These are phyloP conservation scores for Apostichopus leukothele DNA, from an alignment of 53 echinoderm and acorn worm genomes.

Conservation along the genomic window DNA sequence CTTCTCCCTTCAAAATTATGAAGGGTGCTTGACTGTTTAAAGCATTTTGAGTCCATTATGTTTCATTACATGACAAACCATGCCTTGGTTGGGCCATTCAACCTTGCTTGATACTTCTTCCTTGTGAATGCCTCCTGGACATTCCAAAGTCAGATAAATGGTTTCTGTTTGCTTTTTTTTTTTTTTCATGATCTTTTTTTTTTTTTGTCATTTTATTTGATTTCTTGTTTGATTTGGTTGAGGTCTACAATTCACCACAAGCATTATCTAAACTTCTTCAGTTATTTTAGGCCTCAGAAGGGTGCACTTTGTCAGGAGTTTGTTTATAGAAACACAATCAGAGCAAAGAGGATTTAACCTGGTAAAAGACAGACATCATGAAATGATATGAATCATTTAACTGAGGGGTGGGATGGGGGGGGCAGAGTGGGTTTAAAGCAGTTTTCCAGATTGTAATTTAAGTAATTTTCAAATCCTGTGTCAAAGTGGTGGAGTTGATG, in stretches of 20 bases:
- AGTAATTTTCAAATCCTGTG: no score
- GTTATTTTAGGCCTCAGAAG: neutral
- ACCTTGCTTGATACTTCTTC: neutral
- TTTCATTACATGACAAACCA: no score
- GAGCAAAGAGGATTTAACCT: neutral
- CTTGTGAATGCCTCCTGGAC: neutral
- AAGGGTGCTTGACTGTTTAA: no score
- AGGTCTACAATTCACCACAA: neutral
- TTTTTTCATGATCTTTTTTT: neutral
- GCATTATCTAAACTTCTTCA: neutral
- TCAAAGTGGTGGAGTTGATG: no score
- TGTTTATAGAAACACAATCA: neutral
- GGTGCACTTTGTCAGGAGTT: neutral
- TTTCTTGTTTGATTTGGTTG: neutral
- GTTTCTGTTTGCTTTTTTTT: neutral
- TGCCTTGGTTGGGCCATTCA: neutral
- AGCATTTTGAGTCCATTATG: no score
- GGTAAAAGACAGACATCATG: no score
- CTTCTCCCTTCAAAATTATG: no score
- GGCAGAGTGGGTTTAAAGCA: no score
- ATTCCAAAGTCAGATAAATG: neutral
- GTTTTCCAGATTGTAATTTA: no score
- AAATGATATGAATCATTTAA: no score
- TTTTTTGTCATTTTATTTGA: neutral
- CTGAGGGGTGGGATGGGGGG: no score